A percentile compares a stretch with the other conserved stretches of the same genome.
Evolutionary conservation across 2,113 vertebrate genomes (phyloP).

Genomic region (Chaetura pelagica): DNA sequence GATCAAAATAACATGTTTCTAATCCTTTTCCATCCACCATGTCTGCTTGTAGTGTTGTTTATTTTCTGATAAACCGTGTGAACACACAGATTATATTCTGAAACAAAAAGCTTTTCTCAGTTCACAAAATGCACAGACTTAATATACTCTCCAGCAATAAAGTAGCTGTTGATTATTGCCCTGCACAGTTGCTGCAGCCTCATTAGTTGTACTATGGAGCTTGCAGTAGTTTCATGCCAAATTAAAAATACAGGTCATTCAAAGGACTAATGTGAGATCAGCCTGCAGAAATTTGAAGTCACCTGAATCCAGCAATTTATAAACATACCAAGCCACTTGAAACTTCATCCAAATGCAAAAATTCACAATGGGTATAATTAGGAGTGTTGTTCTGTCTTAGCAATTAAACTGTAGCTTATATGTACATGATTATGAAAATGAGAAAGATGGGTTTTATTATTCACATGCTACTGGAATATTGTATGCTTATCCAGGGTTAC

Average conservation of each 20-base stretch:
- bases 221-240: constrained; percentile 72
- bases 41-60: constrained; percentile 42
- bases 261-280: constrained; percentile 71
- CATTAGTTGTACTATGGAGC: constrained; percentile 73
- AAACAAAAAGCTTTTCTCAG: constrained; percentile 49
- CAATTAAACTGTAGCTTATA: constrained; percentile 33
- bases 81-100: not conserved
- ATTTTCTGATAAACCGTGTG: constrained; percentile 57
- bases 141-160: constrained; percentile 61
- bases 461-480: not conserved
- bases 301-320: constrained; percentile 28
- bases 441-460: not conserved
- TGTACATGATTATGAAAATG: not conserved
- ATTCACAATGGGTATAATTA: constrained; percentile 50
- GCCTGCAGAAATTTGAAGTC: constrained; percentile 61
- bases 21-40: constrained; percentile 10
- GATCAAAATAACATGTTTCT: constrained; percentile 52
- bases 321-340: constrained; percentile 11
- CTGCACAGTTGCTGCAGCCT: constrained; percentile 58
- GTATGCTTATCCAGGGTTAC: not conserved
- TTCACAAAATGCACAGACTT: constrained; percentile 37
- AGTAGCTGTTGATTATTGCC: constrained; percentile 68
- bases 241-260: constrained; percentile 78
- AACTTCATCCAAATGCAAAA: constrained; percentile 2
- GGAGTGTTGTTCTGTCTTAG: constrained; percentile 1